phyloP scores from a whole-genome alignment of 2,888 invertebrate genomes.

The Plagodis pulveraria region DNA sequence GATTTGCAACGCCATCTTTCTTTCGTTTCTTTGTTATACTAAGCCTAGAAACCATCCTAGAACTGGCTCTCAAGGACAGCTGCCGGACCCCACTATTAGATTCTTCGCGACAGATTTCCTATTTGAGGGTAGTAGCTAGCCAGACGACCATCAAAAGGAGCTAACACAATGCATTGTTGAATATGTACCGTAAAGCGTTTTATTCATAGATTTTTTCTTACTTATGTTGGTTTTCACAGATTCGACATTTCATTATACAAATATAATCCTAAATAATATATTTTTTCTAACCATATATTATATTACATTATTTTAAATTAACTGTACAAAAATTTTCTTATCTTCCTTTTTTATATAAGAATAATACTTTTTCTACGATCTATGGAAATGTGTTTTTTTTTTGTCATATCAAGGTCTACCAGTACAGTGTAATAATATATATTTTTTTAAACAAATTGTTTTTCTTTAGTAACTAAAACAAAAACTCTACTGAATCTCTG shows the following conservation, averaged over 20 bases:
- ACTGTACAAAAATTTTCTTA: conserved; percentile 40
- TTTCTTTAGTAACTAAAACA: not conserved
- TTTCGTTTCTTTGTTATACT: no score
- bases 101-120: no score
- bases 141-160: no score
- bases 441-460: not conserved
- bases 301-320: conserved; percentile 8
- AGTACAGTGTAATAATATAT: not conserved
- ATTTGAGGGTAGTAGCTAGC: no score
- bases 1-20: no score
- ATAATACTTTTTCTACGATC: conserved; percentile 32
- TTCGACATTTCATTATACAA: conserved; percentile 47
- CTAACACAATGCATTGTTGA: no score
- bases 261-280: conserved; percentile 29
- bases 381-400: conserved; percentile 44
- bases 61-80: no score
- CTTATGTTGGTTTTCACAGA: conserved; percentile 50
- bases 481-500: not conserved
- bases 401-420: not conserved
- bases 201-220: not conserved
- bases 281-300: conserved; percentile 10
- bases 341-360: conserved; percentile 36
- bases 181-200: no score
- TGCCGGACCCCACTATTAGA: no score
- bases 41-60: no score